A percentile compares a stretch with the other conserved stretches of the same genome.
These are phyloP conservation scores for Hirudinaria manillensis DNA, from an alignment of 2,888 invertebrate species.

Conservation along the genomic window DNA sequence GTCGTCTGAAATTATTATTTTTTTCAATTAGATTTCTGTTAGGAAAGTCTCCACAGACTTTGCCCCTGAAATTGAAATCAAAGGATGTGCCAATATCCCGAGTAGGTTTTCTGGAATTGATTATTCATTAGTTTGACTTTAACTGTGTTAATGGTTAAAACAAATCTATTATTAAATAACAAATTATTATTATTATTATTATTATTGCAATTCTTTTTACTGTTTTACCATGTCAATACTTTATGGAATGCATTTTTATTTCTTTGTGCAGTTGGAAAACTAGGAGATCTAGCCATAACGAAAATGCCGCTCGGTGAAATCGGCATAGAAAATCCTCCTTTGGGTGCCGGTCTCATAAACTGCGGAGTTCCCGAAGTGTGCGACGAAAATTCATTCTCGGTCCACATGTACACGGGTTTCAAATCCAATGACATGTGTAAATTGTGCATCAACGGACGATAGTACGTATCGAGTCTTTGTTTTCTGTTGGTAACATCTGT, in stretches of 20 bases:
- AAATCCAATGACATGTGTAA: constrained; percentile 55
- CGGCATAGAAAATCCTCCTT: neutral
- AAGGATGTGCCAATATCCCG: constrained; percentile 48
- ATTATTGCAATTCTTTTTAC: neutral
- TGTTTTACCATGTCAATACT: neutral
- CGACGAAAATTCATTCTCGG: constrained; percentile 52
- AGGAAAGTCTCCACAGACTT: constrained; percentile 39
- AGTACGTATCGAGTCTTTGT: constrained; percentile 49
- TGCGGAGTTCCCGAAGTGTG: constrained; percentile 56
- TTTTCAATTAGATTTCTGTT: neutral
- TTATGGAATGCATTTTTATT: neutral
- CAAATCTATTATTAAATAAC: too few relatives aligned
- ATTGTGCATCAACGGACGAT: constrained; percentile 58
- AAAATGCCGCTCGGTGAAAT: neutral
- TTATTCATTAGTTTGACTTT: too few relatives aligned
- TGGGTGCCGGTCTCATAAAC: constrained; percentile 49
- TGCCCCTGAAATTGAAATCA: constrained; percentile 46
- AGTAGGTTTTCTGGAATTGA: constrained; percentile 34
- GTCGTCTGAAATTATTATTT: neutral
- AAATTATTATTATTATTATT: neutral
- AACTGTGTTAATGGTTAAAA: too few relatives aligned
- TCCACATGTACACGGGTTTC: constrained; percentile 57
- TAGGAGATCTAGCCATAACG: neutral
- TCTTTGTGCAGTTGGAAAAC: neutral
- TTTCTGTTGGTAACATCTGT: too few relatives aligned